Percentiles rank a stretch among this genome's conserved stretches.
phyloP scores from a whole-genome alignment of 2,888 invertebrate genomes.

The Polymixis flavicincta region DNA sequence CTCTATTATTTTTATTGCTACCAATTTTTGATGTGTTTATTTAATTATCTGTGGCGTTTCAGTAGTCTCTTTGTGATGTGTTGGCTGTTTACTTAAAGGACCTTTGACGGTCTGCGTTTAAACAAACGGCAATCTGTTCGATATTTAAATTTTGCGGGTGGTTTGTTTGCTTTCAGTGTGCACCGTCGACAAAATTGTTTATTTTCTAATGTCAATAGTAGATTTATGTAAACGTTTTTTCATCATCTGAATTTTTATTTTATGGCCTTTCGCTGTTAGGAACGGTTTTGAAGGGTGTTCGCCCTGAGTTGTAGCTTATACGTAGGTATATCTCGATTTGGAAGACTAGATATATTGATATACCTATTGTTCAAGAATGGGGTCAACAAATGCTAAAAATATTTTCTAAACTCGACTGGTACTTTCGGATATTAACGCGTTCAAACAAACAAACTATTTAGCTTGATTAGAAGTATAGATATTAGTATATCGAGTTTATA shows the following conservation, averaged over 20 bases:
- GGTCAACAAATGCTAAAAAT: too few species aligned
- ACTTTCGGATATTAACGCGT: too few species aligned
- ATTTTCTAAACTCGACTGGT: too few species aligned
- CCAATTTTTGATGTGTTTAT: background rate
- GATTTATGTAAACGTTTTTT: background rate
- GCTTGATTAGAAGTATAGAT: too few species aligned
- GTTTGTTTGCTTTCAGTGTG: background rate
- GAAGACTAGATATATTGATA: too few species aligned
- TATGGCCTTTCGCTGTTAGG: background rate
- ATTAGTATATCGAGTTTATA: too few species aligned
- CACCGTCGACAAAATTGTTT: too few species aligned
- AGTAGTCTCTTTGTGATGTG: background rate
- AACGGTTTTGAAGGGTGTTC: background rate
- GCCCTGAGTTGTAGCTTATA: background rate
- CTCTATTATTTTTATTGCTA: slow-evolving; percentile 9
- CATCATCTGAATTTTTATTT: background rate
- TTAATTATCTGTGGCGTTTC: slow-evolving; percentile 28
- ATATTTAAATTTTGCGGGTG: background rate
- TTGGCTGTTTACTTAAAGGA: background rate
- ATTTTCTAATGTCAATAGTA: too few species aligned
- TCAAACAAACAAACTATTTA: too few species aligned
- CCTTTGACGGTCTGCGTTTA: background rate
- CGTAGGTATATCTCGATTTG: too few species aligned
- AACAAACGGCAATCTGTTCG: background rate
- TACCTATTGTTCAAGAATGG: too few species aligned